Conservation (phyloP, 2,113 vertebrate genomes). For the Acanthisitta chloris region DNA sequence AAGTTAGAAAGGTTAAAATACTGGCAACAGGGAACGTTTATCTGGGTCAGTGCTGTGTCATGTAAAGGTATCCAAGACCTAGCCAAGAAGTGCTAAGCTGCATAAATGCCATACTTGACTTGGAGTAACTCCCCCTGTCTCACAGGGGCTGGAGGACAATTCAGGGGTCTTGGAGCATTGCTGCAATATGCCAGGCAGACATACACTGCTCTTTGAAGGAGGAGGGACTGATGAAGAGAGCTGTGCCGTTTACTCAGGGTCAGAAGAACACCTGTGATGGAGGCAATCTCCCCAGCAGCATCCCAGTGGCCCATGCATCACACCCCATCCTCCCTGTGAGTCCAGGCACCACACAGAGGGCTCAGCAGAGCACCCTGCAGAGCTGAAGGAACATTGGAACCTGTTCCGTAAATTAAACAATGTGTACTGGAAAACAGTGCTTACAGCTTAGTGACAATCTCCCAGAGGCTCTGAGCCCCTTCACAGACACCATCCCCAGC, state of each 20-base stretch:
- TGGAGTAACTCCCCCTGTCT: neutral
- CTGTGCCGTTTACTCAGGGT: fast-evolving
- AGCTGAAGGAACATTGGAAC: neutral
- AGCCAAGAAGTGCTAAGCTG: neutral
- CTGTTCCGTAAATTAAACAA: neutral
- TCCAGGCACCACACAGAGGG: neutral
- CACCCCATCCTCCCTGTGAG: fast-evolving
- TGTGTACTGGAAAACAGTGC: neutral
- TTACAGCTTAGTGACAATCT: neutral
- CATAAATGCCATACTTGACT: neutral
- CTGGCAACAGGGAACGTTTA: neutral
- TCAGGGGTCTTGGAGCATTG: neutral
- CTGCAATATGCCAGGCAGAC: neutral
- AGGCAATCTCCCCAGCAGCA: neutral
- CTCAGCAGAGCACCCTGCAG: neutral
- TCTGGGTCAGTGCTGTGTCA: neutral
- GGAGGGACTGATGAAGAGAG: neutral
- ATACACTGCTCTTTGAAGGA: neutral
- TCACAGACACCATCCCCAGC: neutral
- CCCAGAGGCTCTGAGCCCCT: neutral
- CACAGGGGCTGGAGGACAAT: neutral
- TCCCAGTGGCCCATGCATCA: neutral
- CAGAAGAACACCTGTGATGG: neutral
- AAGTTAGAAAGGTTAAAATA: neutral
- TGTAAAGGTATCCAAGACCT: neutral